phyloP scores from a whole-genome alignment of 2,888 invertebrate species.

The Pristionchus maxplancki region DNA sequence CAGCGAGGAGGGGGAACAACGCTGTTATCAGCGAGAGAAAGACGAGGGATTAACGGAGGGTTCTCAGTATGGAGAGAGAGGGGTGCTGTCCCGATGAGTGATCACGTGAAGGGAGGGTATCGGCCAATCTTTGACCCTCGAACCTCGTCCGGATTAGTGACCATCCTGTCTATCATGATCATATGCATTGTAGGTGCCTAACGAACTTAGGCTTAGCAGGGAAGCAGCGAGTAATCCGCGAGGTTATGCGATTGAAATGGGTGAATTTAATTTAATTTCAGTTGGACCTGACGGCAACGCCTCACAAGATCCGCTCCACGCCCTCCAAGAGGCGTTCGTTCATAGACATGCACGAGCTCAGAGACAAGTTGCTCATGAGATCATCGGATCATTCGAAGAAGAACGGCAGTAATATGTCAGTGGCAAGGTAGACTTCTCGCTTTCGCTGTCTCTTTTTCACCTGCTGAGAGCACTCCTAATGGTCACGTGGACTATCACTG shows the following conservation, averaged over 20 bases:
- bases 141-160: background rate
- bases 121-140: background rate
- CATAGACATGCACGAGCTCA: conserved; percentile 76
- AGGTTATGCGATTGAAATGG: no score
- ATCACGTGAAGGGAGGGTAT: background rate
- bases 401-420: conserved; percentile 75
- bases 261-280: no score
- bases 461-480: conserved; percentile 45
- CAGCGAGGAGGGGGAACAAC: background rate
- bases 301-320: conserved; percentile 77
- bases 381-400: conserved; percentile 68
- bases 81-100: background rate
- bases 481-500: background rate
- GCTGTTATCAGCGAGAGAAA: background rate
- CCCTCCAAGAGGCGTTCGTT: conserved; percentile 76
- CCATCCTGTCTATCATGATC: background rate
- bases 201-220: no score
- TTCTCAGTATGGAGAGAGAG: conserved; percentile 25
- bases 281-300: conserved; percentile 77
- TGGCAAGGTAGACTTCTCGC: conserved; percentile 70
- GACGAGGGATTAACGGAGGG: conserved; percentile 2
- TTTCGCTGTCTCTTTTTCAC: conserved; percentile 41
- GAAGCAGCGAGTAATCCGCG: no score
- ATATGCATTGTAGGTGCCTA: no score
- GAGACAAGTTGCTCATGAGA: conserved; percentile 74